Evolutionary conservation across 2,888 invertebrate genomes (phyloP).

Genomic region (Strigamia transsilvanica): DNA sequence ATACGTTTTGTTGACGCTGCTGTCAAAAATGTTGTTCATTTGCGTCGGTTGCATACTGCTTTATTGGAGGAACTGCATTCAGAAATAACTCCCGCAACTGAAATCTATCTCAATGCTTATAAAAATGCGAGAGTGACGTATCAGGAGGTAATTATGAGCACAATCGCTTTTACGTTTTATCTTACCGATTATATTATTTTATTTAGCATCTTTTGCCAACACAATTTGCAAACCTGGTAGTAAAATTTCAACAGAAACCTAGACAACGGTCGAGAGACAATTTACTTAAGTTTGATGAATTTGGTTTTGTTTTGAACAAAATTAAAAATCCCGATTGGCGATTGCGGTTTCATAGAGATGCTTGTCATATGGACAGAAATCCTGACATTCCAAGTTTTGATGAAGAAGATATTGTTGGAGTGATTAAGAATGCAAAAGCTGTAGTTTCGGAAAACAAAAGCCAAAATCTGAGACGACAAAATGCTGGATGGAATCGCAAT

Average conservation of each 20-base stretch:
- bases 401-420: background rate
- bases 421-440: background rate
- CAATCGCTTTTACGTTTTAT: background rate
- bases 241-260: background rate
- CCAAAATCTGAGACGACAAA: background rate
- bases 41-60: background rate
- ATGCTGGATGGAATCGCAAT: background rate
- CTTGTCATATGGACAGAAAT: background rate
- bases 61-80: background rate
- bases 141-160: background rate
- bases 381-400: background rate
- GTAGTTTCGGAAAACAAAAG: background rate
- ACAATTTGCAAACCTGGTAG: background rate
- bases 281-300: background rate
- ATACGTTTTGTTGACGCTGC: background rate
- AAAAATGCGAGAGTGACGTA: background rate
- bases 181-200: background rate
- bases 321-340: background rate
- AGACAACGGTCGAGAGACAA: background rate
- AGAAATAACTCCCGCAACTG: background rate
- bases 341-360: background rate
- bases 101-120: background rate
- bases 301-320: background rate
- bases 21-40: background rate
- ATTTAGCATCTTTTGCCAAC: constrained; percentile 16